Conservation (phyloP, 2,113 vertebrate species). For the Anoplopoma fimbria region DNA sequence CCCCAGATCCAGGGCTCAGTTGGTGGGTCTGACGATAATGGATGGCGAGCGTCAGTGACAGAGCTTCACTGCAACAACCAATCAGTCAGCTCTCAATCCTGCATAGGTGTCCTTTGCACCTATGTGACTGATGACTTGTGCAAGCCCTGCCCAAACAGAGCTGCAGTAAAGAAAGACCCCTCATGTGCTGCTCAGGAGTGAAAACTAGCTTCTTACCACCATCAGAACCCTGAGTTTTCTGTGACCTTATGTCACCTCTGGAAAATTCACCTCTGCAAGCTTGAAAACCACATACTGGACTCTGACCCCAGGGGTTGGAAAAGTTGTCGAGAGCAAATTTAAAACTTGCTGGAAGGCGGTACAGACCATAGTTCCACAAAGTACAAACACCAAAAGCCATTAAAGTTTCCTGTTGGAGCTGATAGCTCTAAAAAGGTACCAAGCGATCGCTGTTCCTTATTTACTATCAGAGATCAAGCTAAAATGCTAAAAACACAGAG, state of each 20-base stretch:
- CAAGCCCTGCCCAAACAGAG: conserved; percentile 54
- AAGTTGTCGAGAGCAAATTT: conserved; percentile 58
- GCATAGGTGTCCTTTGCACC: conserved; percentile 42
- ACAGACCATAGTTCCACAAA: conserved; percentile 8
- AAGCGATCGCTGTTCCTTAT: background rate
- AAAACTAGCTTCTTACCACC: conserved; percentile 49
- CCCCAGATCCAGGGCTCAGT: conserved; percentile 31
- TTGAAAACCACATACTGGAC: conserved; percentile 49
- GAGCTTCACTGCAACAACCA: conserved; percentile 56
- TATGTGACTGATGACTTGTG: conserved; percentile 64
- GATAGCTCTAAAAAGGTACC: background rate
- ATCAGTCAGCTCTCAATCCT: conserved; percentile 70
- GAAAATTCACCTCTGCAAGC: conserved; percentile 57
- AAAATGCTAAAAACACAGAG: conserved; percentile 1
- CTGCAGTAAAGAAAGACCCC: conserved; percentile 44
- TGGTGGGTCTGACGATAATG: conserved; percentile 63
- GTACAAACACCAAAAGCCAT: conserved; percentile 19
- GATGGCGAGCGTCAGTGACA: conserved; percentile 55
- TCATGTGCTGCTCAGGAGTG: conserved; percentile 56
- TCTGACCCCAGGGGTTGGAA: conserved; percentile 47
- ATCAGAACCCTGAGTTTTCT: conserved; percentile 57
- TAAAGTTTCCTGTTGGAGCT: background rate
- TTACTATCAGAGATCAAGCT: background rate
- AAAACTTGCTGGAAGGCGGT: conserved; percentile 38
- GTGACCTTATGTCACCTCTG: conserved; percentile 53